These are phyloP conservation scores for Aptenodytes patagonicus DNA, from an alignment of 2,113 vertebrate genomes.

Conservation along the genomic window DNA sequence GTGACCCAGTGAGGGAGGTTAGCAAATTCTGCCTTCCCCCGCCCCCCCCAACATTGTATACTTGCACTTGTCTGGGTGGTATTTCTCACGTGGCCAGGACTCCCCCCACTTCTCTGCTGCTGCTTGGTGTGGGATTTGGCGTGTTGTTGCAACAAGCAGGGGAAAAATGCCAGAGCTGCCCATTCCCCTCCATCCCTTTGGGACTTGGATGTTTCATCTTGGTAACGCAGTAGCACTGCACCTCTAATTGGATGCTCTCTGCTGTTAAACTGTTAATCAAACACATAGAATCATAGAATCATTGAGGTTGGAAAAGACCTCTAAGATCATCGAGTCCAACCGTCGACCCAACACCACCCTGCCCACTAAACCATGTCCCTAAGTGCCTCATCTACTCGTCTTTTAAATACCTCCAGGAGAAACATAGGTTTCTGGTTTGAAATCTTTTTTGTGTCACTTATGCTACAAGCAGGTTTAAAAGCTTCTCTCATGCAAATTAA, in stretches of 20 bases:
- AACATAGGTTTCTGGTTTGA: background rate
- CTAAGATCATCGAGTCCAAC: no score
- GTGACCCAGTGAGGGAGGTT: background rate
- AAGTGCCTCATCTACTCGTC: no score
- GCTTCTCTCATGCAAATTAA: background rate
- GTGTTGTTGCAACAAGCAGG: background rate
- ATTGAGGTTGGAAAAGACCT: no score
- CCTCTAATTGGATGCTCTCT: background rate
- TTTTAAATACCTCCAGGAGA: no score
- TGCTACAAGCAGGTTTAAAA: background rate
- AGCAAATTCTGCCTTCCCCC: background rate
- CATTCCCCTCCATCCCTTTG: background rate
- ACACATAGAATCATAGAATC: background rate
- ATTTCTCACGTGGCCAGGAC: background rate
- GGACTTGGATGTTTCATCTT: background rate
- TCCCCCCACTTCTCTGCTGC: background rate
- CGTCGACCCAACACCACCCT: no score
- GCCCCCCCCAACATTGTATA: accelerated
- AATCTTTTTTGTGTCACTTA: background rate
- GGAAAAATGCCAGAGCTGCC: background rate
- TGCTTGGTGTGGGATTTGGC: background rate
- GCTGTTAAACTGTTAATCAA: background rate
- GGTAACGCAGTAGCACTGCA: background rate
- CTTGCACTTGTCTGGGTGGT: background rate
- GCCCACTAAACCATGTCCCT: no score